phyloP scores from a whole-genome alignment of 2,113 vertebrate genomes.

The Clarias magur region DNA sequence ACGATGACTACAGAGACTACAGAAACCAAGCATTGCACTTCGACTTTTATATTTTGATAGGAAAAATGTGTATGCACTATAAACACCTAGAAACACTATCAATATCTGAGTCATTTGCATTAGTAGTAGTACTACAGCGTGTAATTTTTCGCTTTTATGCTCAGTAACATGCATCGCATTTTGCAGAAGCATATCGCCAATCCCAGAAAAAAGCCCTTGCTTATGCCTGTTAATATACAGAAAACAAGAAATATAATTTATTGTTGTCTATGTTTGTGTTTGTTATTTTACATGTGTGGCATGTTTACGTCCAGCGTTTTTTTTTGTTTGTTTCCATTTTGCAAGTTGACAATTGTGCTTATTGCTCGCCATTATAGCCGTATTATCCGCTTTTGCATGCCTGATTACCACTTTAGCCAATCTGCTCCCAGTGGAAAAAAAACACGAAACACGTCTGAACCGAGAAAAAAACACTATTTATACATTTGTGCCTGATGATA shows the following conservation, averaged over 20 bases:
- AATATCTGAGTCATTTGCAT: slow-evolving; percentile 36
- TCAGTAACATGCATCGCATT: slow-evolving; percentile 25
- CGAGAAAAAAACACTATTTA: not conserved
- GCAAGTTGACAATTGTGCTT: slow-evolving; percentile 49
- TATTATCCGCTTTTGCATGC: slow-evolving; percentile 18
- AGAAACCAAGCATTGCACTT: slow-evolving; percentile 40
- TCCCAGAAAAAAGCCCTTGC: slow-evolving; percentile 51
- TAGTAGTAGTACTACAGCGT: slow-evolving; percentile 38
- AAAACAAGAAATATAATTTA: slow-evolving; percentile 59
- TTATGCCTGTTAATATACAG: slow-evolving; percentile 55
- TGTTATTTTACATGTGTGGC: slow-evolving; percentile 54
- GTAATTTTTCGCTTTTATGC: slow-evolving; percentile 16
- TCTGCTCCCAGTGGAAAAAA: slow-evolving; percentile 3
- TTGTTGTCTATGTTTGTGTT: slow-evolving; percentile 59
- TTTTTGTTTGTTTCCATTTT: slow-evolving; percentile 40
- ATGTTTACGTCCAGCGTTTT: slow-evolving; percentile 41
- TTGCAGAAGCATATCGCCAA: slow-evolving; percentile 57
- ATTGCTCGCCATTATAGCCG: not conserved
- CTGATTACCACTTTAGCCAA: slow-evolving; percentile 14
- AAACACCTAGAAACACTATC: slow-evolving; percentile 36
- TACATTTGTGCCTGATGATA: not conserved
- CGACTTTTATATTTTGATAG: slow-evolving; percentile 33
- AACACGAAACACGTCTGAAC: not conserved
- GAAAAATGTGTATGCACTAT: slow-evolving; percentile 33
- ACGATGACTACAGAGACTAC: slow-evolving; percentile 39